Percentiles rank a stretch among this genome's conserved stretches.
These are phyloP conservation scores for Lagorchestes hirsutus DNA, from an alignment of 2,797 vertebrate species.

Conservation along the genomic window DNA sequence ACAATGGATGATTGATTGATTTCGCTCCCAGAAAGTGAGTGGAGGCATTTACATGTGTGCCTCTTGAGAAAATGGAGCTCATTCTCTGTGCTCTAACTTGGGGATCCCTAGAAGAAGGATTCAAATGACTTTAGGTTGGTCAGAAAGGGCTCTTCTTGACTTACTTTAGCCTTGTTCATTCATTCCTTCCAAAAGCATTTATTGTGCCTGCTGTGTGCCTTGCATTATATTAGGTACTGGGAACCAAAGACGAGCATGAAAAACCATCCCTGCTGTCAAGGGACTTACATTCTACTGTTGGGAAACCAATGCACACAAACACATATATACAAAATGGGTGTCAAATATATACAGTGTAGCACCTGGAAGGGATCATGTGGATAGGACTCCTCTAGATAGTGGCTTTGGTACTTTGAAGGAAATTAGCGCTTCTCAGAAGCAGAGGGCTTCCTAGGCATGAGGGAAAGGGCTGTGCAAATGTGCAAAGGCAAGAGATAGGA, in stretches of 20 bases:
- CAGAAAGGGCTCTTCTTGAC: not conserved
- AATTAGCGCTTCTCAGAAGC: not conserved
- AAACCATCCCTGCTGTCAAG: not conserved
- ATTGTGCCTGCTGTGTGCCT: not conserved
- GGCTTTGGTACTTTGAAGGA: not conserved
- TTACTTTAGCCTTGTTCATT: not conserved
- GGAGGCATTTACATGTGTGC: not conserved
- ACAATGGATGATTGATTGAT: not conserved
- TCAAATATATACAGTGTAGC: not conserved
- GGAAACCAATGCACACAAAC: not conserved
- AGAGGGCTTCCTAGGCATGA: not conserved
- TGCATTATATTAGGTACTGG: not conserved
- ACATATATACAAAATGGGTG: not conserved
- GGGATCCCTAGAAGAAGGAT: not conserved
- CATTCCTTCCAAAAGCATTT: not conserved
- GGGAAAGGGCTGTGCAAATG: not conserved
- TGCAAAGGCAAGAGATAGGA: not conserved
- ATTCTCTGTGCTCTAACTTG: not conserved
- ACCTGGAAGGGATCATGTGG: not conserved
- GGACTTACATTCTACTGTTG: not conserved
- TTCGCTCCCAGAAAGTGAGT: not conserved
- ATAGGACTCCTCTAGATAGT: not conserved
- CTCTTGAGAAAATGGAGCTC: not conserved
- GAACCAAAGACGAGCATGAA: not conserved
- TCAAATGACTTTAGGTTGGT: accelerated